A percentile compares a stretch with the other conserved stretches of the same genome.
These are phyloP conservation scores for Phainopepla nitens DNA, from an alignment of 2,113 vertebrate genomes.

Conservation along the genomic window DNA sequence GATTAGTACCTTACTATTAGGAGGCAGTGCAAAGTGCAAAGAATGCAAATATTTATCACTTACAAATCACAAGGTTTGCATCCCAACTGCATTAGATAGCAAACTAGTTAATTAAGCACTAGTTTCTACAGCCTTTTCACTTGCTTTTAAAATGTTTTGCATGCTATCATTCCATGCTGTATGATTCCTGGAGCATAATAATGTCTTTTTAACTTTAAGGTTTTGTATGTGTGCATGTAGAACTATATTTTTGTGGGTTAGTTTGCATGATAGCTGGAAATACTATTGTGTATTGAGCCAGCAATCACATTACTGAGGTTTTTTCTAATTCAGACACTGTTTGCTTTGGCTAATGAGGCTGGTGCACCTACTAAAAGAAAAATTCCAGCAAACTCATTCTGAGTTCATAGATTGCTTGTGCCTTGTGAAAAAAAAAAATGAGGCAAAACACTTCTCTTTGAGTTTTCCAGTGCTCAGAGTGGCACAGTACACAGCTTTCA, in stretches of 20 bases:
- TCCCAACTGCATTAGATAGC: neutral
- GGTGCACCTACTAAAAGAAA: neutral
- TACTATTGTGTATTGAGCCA: neutral
- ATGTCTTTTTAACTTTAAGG: neutral
- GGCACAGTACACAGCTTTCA: neutral
- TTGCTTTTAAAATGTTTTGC: neutral
- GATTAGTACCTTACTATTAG: neutral
- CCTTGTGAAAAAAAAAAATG: neutral
- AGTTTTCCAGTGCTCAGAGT: neutral
- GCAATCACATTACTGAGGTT: neutral
- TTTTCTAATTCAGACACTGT: neutral
- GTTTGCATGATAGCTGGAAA: constrained; percentile 6
- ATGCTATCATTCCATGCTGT: constrained; percentile 3
- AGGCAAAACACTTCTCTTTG: neutral
- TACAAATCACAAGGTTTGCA: neutral
- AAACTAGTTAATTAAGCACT: neutral
- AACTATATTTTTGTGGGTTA: neutral
- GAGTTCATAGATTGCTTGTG: neutral
- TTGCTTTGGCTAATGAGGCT: neutral
- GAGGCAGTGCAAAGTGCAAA: constrained; percentile 55
- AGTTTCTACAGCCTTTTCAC: neutral
- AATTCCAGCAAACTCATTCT: neutral
- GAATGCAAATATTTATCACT: constrained; percentile 49
- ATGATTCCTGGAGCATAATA: neutral
- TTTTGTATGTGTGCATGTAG: constrained; percentile 12